These are phyloP conservation scores for Falco columbarius DNA, from an alignment of 2,797 vertebrate species.

Conservation along the genomic window DNA sequence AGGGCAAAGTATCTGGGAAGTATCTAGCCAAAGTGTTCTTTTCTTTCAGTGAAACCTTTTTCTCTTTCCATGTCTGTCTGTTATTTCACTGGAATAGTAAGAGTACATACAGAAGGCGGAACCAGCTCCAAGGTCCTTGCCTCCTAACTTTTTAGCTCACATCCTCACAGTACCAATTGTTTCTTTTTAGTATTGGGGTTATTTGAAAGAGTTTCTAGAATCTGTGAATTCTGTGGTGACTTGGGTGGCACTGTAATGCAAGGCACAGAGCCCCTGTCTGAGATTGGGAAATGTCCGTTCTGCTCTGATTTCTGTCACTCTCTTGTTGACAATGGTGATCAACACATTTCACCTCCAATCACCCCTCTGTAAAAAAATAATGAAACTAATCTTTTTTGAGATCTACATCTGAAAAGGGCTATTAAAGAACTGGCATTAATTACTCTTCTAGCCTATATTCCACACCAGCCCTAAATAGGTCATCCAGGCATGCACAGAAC, in stretches of 20 bases:
- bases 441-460: neutral
- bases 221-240: neutral
- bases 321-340: neutral
- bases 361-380: neutral
- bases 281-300: neutral
- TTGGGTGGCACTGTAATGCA: neutral
- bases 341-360: neutral
- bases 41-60: neutral
- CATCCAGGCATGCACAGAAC: neutral
- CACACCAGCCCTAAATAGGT: neutral
- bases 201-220: neutral
- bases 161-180: neutral
- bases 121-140: neutral
- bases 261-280: neutral
- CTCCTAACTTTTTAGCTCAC: neutral
- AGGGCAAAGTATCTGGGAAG: neutral
- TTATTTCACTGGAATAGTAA: neutral
- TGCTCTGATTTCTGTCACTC: neutral
- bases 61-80: neutral
- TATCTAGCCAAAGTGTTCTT: neutral
- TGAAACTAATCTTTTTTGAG: neutral
- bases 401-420: neutral
- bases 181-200: neutral
- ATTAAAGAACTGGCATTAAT: neutral
- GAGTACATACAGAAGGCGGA: neutral